phyloP scores from a whole-genome alignment of 1,140 invertebrate genomes.

The roundworm (Caenorhabditis elegans) region DNA sequence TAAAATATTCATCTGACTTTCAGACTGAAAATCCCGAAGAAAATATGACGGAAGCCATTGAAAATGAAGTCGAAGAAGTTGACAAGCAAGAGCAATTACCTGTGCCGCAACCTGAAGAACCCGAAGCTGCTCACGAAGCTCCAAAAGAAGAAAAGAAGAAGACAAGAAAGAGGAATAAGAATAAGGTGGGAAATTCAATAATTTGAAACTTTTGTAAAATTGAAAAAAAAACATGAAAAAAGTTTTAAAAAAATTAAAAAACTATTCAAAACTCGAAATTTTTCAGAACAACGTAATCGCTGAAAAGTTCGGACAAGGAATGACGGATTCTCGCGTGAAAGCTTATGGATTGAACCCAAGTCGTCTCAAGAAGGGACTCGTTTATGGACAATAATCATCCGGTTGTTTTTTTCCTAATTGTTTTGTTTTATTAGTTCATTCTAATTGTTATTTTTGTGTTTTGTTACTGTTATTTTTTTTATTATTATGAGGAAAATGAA shows the following conservation, averaged over 20 bases:
- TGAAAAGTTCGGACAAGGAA: neutral
- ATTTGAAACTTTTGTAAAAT: no score
- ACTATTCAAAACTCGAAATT: no score
- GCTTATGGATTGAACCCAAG: slow-evolving; percentile 89
- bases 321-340: slow-evolving; percentile 78
- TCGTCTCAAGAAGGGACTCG: slow-evolving; percentile 72
- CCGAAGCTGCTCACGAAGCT: neutral
- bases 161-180: slow-evolving; percentile 50
- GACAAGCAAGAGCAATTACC: slow-evolving; percentile 43
- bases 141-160: slow-evolving; percentile 61
- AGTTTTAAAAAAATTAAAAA: no score
- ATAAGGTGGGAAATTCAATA: slow-evolving; percentile 36
- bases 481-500: neutral
- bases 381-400: slow-evolving; percentile 13
- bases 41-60: neutral
- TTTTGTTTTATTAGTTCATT: neutral
- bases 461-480: neutral
- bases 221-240: no score
- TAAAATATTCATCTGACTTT: neutral
- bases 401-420: neutral
- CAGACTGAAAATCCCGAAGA: neutral
- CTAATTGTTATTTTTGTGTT: slow-evolving; percentile 33
- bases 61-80: slow-evolving; percentile 42
- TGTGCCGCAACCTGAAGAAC: no score
- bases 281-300: slow-evolving; percentile 21